Base-by-base conservation (phyloP, 1,140 invertebrate genomes). In the Conopomorpha cramerella region DNA sequence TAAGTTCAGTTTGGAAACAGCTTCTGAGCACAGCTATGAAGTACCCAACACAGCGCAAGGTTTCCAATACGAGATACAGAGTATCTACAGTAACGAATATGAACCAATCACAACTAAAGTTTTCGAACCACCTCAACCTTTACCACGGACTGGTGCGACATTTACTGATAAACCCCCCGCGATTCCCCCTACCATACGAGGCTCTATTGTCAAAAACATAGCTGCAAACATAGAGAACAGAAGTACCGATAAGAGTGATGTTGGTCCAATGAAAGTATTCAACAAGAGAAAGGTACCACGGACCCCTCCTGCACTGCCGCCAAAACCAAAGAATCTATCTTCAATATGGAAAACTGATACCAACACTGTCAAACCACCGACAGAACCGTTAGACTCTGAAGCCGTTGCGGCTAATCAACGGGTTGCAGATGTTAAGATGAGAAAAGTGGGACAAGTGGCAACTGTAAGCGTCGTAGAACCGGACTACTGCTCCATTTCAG, bases 231-330 rank as follows among this genome's bases (percentile, higher is more conserved):
- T 84, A 17, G 82, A 85, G 45, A 82, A 79, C 51, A 80, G 83
- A 30, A 62, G 77, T 13, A 66, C 72, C 35, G 60, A 70, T 63
- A 77, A 74, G 34, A 62, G 47, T n/a, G 60, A 55, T 37, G 43
- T 60, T 16, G 65, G 59, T 36, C 51, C 61, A 10, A 72, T 74
- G 63, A 74, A 72, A 34, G 71, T 70, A 43, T 66, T 80, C 30
- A 78, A 80, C 42, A 82, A 77, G 45, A 74, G 56, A 45, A 84
- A 84, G 60, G 80, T 80, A 17, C 73, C 79, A 43, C 80, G 84
- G 51, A 83, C 81, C 29, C 86, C 87, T 16, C 86, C 86, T 38
- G 84, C 84, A 34, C 55, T 88, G 36, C 86, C 86, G 8, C 86
- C 86, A 12, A 88, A 88, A 56, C 86, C 86, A 45, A 79, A 82